Evolutionary conservation across 2,888 invertebrate genomes (phyloP).

Genomic region (Cheilosia urbana): DNA sequence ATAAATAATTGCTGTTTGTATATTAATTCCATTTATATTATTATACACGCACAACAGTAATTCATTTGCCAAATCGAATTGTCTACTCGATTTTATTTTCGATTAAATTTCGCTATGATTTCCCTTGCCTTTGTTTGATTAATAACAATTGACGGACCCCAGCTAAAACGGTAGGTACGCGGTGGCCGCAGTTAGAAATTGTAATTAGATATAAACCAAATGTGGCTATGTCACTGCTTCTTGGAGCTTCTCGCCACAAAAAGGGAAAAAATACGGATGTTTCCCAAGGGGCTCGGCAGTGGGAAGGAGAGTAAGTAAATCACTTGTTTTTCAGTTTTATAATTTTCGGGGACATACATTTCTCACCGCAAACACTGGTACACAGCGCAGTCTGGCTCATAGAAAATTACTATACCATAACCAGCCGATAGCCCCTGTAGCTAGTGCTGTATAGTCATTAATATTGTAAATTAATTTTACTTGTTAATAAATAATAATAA

Average conservation of each 20-base stretch:
- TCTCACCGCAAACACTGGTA: constrained; percentile 32
- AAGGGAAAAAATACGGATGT: constrained; percentile 11
- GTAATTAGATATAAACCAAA: constrained; percentile 44
- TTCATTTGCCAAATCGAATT: constrained; percentile 5
- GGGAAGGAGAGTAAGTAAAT: background rate
- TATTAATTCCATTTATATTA: too few species aligned
- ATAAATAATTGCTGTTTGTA: too few species aligned
- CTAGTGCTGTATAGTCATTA: too few species aligned
- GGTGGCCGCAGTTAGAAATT: background rate
- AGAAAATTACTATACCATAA: too few species aligned
- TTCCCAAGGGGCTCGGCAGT: background rate
- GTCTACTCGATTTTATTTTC: background rate
- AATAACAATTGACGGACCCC: constrained; percentile 19
- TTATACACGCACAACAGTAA: background rate
- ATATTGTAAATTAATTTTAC: too few species aligned
- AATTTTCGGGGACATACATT: constrained; percentile 32
- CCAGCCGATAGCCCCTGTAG: too few species aligned
- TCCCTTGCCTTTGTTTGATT: constrained; percentile 9
- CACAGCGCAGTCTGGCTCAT: constrained; percentile 2
- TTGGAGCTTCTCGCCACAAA: background rate
- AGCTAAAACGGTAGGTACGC: background rate
- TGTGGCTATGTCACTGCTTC: constrained; percentile 27
- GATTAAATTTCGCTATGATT: constrained; percentile 12
- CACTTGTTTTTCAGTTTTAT: constrained; percentile 31
- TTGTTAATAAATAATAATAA: too few species aligned